Evolutionary conservation across 2,113 vertebrate species (phyloP).

Genomic region (Periophthalmus modestus): DNA sequence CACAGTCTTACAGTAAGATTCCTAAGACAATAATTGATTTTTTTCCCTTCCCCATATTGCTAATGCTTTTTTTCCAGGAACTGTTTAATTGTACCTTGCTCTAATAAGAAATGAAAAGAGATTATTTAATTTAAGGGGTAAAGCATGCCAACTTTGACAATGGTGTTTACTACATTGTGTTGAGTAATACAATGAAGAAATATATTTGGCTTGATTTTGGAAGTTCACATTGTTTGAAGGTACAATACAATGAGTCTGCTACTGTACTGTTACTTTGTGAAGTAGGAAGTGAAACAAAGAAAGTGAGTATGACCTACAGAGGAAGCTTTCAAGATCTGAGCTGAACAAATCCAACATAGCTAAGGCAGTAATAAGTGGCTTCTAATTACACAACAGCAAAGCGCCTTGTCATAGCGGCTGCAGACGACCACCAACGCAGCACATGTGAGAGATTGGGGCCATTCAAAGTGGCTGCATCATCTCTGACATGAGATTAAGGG

Average conservation of each 20-base stretch:
- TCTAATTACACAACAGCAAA: conserved; percentile 25
- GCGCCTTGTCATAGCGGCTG: conserved; percentile 8
- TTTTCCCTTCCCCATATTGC: too few relatives aligned
- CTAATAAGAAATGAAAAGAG: neutral
- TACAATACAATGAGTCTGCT: neutral
- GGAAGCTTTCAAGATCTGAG: conserved; percentile 5
- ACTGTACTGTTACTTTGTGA: conserved; percentile 13
- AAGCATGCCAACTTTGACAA: neutral
- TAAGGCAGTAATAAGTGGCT: neutral
- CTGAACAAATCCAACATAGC: conserved; percentile 4
- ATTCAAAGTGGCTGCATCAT: conserved; percentile 1
- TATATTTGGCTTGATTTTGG: neutral
- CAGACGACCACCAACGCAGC: conserved; percentile 21
- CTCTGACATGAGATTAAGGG: neutral
- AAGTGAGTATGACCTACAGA: conserved; percentile 30
- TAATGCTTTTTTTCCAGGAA: neutral
- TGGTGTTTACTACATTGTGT: neutral
- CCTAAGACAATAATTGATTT: neutral
- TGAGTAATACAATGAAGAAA: too few relatives aligned
- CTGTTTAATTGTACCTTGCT: neutral
- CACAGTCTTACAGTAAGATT: too few relatives aligned
- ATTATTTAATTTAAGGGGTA: too few relatives aligned
- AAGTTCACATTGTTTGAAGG: neutral
- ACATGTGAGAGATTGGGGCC: conserved; percentile 6
- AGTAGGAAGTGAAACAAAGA: conserved; percentile 43